Evolutionary conservation across 1,140 invertebrate species (phyloP).

Genomic region (Oncopeltus fasciatus): DNA sequence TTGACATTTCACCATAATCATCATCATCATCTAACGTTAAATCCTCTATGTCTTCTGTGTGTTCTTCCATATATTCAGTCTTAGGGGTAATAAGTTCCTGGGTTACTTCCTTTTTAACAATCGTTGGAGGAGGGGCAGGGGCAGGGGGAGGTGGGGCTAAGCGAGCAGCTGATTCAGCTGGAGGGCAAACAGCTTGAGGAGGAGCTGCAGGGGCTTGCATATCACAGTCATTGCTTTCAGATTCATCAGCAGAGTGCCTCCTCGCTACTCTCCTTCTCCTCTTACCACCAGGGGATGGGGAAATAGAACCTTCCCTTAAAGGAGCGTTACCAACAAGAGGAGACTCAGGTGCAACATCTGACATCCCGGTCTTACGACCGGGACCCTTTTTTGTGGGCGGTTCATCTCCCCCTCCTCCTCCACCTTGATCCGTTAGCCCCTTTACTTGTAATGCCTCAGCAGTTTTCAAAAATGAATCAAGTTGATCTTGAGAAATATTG

Average conservation of each 20-base stretch:
- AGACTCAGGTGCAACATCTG: conserved; percentile 13
- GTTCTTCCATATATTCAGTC: conserved; percentile 14
- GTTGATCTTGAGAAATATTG: conserved; percentile 80
- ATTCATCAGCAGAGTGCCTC: conserved; percentile 7
- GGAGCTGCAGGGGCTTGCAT: conserved; percentile 8
- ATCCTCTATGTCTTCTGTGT: conserved; percentile 15
- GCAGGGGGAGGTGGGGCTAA: not conserved
- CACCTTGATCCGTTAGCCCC: conserved; percentile 64
- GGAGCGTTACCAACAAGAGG: conserved; percentile 16
- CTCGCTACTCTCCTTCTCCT: not conserved
- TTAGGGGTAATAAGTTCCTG: conserved; percentile 11
- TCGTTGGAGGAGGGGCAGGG: not conserved
- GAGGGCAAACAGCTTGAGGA: not conserved
- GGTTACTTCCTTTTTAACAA: conserved; percentile 14
- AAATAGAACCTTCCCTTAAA: conserved; percentile 14
- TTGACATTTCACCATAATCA: conserved; percentile 16
- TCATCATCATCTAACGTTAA: conserved; percentile 18
- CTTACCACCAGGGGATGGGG: not conserved
- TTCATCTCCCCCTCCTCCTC: conserved; percentile 17
- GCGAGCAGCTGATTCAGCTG: not conserved
- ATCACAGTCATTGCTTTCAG: conserved; percentile 14
- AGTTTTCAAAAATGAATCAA: conserved; percentile 75
- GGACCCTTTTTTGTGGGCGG: not conserved
- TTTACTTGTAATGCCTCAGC: conserved; percentile 84
- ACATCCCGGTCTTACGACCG: not conserved